Evolutionary conservation across 2,113 vertebrate genomes (phyloP), one percentile per base, ranked within the genome.

Genomic region (Sarotherodon lohbergeri): DNA sequence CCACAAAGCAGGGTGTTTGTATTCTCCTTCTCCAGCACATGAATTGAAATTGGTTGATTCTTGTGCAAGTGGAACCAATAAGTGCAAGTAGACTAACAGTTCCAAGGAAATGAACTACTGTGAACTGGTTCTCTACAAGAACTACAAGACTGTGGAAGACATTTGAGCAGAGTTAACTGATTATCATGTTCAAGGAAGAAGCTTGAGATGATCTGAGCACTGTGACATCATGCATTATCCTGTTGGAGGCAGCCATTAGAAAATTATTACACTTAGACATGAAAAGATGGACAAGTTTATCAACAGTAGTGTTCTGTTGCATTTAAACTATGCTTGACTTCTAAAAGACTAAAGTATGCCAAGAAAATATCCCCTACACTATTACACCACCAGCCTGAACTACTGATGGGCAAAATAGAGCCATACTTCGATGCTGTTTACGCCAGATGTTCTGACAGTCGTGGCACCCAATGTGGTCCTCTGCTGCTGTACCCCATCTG

Each of bases 31-130:
- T 1, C 17, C 32, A 66, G 32, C 17, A 36, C 32, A 4, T 36
- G 17, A 66, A 66, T 36, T n/a, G 32, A 36, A 66, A 36, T 0
- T 0, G 19, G 0, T 19, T 66, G 32, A 66, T 39, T 39, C 61
- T 66, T 39, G 36, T 0, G 61, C 17, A 66, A 66, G 34, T n/a
- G 6, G 61, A 66, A 0, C 17, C 32, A 66, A 39, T 66, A 66
- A 66, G 61, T 13, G 32, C 34, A 66, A 66, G 19, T 19, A n/a
- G 34, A 66, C 17, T 66, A n/a, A 39, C 17, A 5, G n/a, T 66
- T 66, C 32, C 17, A 66, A 66, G 17, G 10, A 66, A 66, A 2
- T 36, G 17, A 39, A n/a, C 6, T 66, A n/a, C 34, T n/a, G 19
- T n/a, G 10, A 66, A 66, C 34, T 13, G 32, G 32, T 66, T 66